Percentiles rank a stretch among this genome's conserved stretches.
Conservation (phyloP, 2,113 vertebrate genomes). For the Toxotes chatareus region DNA sequence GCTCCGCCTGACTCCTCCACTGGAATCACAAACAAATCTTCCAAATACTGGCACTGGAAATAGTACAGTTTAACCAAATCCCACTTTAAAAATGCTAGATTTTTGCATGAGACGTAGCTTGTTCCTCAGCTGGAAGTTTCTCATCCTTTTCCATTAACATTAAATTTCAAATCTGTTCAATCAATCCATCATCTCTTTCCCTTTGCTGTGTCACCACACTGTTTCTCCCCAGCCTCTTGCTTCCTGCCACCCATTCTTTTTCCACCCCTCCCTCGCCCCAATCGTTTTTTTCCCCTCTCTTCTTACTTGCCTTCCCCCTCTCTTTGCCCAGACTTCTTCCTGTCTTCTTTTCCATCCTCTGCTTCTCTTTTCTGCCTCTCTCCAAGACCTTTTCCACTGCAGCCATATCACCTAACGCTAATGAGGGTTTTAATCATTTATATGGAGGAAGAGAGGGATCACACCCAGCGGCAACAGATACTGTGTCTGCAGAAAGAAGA, state of each 20-base stretch:
- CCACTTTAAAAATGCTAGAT: not conserved
- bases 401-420: conserved; percentile 75
- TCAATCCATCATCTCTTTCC: conserved; percentile 48
- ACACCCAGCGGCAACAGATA: conserved; percentile 39
- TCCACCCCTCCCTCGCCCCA: conserved; percentile 45
- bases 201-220: conserved; percentile 31
- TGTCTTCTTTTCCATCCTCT: conserved; percentile 46
- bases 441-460: conserved; percentile 50
- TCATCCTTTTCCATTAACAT: conserved; percentile 32
- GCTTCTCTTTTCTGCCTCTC: conserved; percentile 4
- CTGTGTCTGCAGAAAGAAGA: conserved; percentile 47
- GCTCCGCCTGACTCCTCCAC: conserved; percentile 33
- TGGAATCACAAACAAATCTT: conserved; percentile 15
- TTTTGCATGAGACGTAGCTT: conserved; percentile 11
- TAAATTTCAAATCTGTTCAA: conserved; percentile 36
- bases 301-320: conserved; percentile 1
- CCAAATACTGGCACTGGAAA: not conserved
- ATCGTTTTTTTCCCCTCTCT: conserved; percentile 43
- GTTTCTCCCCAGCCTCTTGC: conserved; percentile 18
- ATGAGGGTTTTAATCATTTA: conserved; percentile 79
- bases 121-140: conserved; percentile 8
- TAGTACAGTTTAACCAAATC: not conserved
- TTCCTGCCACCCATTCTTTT: conserved; percentile 55
- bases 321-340: conserved; percentile 2
- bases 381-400: conserved; percentile 50